phyloP scores from a whole-genome alignment of 2,113 vertebrate genomes.

The Cheirogaleus medius region DNA sequence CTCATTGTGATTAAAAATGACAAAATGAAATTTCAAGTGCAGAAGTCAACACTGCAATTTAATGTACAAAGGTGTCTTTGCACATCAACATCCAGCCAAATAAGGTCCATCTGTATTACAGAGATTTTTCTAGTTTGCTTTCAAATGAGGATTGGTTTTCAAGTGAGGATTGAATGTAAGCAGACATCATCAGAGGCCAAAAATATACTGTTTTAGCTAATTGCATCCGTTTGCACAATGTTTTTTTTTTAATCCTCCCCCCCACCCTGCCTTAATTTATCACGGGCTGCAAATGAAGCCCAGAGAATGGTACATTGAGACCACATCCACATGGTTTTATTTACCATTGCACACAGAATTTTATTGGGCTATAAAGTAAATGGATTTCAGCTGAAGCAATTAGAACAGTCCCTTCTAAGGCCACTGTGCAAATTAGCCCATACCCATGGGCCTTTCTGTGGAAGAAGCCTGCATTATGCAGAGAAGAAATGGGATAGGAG shows the following conservation, averaged over 20 bases:
- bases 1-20: constrained; percentile 80
- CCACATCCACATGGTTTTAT: constrained; percentile 61
- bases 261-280: constrained; percentile 55
- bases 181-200: constrained; percentile 68
- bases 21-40: constrained; percentile 78
- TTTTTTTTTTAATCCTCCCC: not conserved
- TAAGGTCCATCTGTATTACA: constrained; percentile 59
- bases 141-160: constrained; percentile 68
- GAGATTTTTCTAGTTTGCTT: constrained; percentile 73
- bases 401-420: constrained; percentile 69
- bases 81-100: constrained; percentile 52
- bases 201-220: constrained; percentile 71
- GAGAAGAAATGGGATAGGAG: not conserved
- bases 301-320: constrained; percentile 58
- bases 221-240: constrained; percentile 55
- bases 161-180: constrained; percentile 63
- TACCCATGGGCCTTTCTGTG: not conserved
- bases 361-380: constrained; percentile 78
- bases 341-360: constrained; percentile 69
- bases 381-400: constrained; percentile 69
- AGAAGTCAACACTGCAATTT: constrained; percentile 66
- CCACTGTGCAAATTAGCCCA: constrained; percentile 47
- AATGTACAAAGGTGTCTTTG: constrained; percentile 71
- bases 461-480: not conserved
- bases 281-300: constrained; percentile 56